Base-by-base conservation (phyloP, 2,113 vertebrate genomes). In the Sialia sialis region DNA sequence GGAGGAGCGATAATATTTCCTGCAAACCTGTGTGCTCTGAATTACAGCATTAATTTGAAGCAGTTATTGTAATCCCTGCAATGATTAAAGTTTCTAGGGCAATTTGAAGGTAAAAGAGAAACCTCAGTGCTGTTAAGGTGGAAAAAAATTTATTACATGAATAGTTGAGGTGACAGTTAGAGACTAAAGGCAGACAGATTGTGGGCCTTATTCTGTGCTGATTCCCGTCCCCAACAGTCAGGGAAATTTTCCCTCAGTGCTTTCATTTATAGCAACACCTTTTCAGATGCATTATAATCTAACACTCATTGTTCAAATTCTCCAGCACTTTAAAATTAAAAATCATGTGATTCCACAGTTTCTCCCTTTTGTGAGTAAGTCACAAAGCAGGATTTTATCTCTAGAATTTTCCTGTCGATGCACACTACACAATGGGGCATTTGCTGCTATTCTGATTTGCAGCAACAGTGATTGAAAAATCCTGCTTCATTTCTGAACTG, bases 21-120 rank as follows among this genome's bases (percentile, higher is more conserved):
- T 73, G 81, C 51, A 59, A 82, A 72, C 62, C 78, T 87, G 25
- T 22, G 5, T 44, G 70, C 46, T 30, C 58, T 66, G 74, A 94
- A 89, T 91, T 91, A 51, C 16, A 58, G 13, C 49, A 55, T 89
- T 93, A 94, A 93, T 95, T 95, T 94, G 70, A 85, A 89, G 77
- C 2, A 10, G n/a, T 73, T 95, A 27, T 76, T 87, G 43, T 91
- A 91, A 79, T 76, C 78, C 48, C 7, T n/a, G 70, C 32, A 51
- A 46, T 67, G 63, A 93, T 83, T 89, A 87, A 94, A 82, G 58
- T 70, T 95, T 91, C 74, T 48, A 41, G 77, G 84, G 58, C 70
- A 79, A 79, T 89, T 76, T 85, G 70, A 69, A 89, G 72, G 92
- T 39, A 92, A 75, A 93, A 79, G 62, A 94, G 77, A 89, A 89